These are phyloP conservation scores for Spisula subtruncata DNA, from an alignment of 2,888 invertebrate species.

Conservation along the genomic window DNA sequence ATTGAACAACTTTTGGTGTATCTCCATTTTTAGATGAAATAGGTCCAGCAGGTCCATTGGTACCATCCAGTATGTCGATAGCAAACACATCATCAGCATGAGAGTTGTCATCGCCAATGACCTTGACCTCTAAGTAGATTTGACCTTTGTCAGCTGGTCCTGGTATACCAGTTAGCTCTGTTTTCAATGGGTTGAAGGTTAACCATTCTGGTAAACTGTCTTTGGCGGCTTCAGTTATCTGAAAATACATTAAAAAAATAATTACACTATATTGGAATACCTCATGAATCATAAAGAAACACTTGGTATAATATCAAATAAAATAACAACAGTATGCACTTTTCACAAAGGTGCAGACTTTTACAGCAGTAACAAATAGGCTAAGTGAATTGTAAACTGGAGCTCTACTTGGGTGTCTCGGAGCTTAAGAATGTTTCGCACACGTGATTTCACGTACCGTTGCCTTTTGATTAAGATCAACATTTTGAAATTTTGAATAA, in stretches of 20 bases:
- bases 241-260: constrained; percentile 59
- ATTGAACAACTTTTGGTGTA: constrained; percentile 82
- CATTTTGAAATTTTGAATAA: neutral
- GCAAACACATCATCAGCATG: constrained; percentile 91
- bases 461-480: neutral
- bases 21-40: constrained; percentile 69
- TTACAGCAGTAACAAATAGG: too few relatives aligned
- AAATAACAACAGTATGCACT: too few relatives aligned
- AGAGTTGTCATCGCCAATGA: constrained; percentile 79
- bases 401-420: neutral
- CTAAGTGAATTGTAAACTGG: neutral
- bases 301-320: too few relatives aligned
- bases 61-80: constrained; percentile 90
- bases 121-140: constrained; percentile 89
- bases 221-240: constrained; percentile 82
- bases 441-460: neutral
- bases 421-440: neutral
- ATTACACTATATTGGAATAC: neutral
- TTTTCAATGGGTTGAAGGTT: constrained; percentile 91
- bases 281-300: too few relatives aligned
- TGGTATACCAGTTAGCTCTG: constrained; percentile 93
- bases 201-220: constrained; percentile 86
- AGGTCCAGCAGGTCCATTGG: constrained; percentile 64
- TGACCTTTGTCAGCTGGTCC: constrained; percentile 90
- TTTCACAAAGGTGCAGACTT: too few relatives aligned